Base-by-base conservation (phyloP, 2,113 vertebrate genomes). In the Todiramphus saurophagus region DNA sequence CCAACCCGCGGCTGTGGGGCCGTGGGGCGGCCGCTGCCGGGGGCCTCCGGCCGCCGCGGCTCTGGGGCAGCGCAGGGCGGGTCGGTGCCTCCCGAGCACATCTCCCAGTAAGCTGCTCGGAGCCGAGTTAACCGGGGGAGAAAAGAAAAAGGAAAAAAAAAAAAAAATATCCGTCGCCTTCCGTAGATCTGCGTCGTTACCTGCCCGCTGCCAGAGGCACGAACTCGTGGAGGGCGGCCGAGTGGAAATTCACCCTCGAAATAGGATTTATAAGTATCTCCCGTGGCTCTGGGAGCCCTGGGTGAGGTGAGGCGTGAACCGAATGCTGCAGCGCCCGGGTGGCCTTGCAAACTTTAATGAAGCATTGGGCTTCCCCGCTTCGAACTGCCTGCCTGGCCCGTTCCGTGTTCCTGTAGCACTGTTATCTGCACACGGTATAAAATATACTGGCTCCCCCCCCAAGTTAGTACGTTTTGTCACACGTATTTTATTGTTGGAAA, bases 371-470 rank as follows among this genome's bases (percentile, higher is more conserved):
- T 62, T 50, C 0, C 12, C 33, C 2, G 10, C n/a, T 3, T 33
- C 2, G 8, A 33, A 4, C 1, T 2, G 43, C 1, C 70, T 11
- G 53, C 1, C 70, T 9, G 53, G 21, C n/a, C n/a, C 39, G 0
- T 33, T 56, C 60, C 41, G 19, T 48, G 1, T 35, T 41, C 43
- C 77, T 6, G 28, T 10, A 3, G 67, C 0, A 16, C 16, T 18
- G n/a, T 12, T 21, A 9, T 0, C 11, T 7, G 15, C 4, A 3
- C 2, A 7, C 3, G 3, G 51, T 13, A 23, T 33, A 3, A 17
- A 16, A 11, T 2, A 4, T 0, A 0, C 18, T 6, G 74, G 77
- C 59, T 5, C 10, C 5, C 3, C 0, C 5, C 2, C 46, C 0
- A 5, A 37, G 5, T 11, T 31, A 2, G 0, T 0, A 9, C 31